A percentile compares a stretch with the other conserved stretches of the same genome.
Evolutionary conservation across 2,797 vertebrate species (phyloP).

Genomic region (Tiaroga cobitis): DNA sequence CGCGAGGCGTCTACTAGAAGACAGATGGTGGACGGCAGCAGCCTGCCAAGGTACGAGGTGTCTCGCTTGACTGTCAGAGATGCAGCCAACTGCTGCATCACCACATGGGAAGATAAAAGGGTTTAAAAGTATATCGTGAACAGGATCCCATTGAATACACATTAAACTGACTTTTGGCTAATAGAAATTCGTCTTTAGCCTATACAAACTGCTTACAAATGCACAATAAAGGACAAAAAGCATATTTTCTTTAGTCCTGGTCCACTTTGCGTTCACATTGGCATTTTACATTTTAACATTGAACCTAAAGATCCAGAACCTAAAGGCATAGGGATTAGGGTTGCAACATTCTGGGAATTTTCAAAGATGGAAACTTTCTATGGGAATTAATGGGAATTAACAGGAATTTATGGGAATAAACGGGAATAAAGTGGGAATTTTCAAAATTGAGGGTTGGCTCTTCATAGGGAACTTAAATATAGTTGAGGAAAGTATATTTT

Average conservation of each 20-base stretch:
- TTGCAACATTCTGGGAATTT: no score
- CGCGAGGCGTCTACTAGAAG: slow-evolving; percentile 44
- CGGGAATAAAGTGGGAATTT: no score
- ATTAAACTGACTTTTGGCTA: not conserved
- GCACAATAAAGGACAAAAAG: not conserved
- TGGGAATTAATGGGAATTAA: no score
- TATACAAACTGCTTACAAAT: not conserved
- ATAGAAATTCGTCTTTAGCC: not conserved
- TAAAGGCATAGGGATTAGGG: no score
- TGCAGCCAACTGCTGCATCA: not conserved
- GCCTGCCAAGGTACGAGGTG: slow-evolving; percentile 29
- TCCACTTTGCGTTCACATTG: no score
- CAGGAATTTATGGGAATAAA: no score
- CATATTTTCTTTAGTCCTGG: not conserved
- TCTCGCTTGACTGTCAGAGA: slow-evolving; percentile 25
- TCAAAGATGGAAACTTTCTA: no score
- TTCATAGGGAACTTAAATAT: no score
- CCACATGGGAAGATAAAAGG: not conserved
- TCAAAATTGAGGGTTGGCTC: no score
- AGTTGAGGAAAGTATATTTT: no score
- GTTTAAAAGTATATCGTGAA: not conserved
- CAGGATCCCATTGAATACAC: not conserved
- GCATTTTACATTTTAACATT: no score
- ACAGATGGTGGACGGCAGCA: slow-evolving; percentile 61
- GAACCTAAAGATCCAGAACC: no score